These are phyloP conservation scores for Vulpes ferrilata DNA, from an alignment of 2,113 vertebrate species.

Conservation along the genomic window DNA sequence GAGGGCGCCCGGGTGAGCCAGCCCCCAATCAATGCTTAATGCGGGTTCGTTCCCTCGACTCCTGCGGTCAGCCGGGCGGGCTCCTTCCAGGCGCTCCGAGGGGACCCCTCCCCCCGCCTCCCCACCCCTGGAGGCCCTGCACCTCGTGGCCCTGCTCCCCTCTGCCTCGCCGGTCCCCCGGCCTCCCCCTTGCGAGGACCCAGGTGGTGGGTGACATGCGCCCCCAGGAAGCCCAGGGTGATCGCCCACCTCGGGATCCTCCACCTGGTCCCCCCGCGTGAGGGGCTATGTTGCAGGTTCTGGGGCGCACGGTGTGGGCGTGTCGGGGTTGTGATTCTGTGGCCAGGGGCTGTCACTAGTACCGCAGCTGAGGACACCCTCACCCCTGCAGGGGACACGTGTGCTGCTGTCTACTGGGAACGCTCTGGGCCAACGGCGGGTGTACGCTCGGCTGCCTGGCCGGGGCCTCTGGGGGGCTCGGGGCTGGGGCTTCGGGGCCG, in stretches of 20 bases:
- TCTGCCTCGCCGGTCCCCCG: not conserved
- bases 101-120: not conserved
- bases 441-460: rapidly evolving
- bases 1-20: rapidly evolving
- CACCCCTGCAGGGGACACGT: rapidly evolving
- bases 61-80: no score
- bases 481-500: not conserved
- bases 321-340: not conserved
- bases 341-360: not conserved
- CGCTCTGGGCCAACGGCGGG: not conserved
- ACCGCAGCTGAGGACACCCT: not conserved
- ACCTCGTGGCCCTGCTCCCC: rapidly evolving
- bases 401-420: not conserved
- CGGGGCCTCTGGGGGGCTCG: rapidly evolving
- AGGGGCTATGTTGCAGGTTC: not conserved
- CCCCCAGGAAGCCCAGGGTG: rapidly evolving
- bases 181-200: not conserved
- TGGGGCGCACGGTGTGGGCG: not conserved
- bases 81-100: not conserved
- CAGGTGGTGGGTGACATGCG: not conserved
- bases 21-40: no score
- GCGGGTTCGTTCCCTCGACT: no score
- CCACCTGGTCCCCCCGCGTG: rapidly evolving
- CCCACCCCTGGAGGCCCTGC: not conserved
- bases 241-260: not conserved